Evolutionary conservation across 2,113 vertebrate species (phyloP), one percentile per base, ranked within the genome.

Genomic region (Equus przewalskii): DNA sequence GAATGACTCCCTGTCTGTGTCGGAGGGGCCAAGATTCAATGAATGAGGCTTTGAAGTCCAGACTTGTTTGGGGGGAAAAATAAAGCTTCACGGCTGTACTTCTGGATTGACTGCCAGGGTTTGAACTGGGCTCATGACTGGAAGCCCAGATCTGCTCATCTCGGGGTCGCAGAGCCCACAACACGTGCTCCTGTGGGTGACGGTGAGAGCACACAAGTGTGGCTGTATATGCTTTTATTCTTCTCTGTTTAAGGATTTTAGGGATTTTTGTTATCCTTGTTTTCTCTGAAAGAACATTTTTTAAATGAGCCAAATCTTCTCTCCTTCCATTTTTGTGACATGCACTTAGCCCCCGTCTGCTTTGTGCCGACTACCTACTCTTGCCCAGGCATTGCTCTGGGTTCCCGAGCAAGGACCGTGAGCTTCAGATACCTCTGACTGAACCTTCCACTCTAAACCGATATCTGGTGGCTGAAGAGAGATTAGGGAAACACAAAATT

Each of bases 281-380:
- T 81, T 62, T 87, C 58, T 76, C 4, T 62, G 44, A 3, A 26
- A 70, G 46, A n/a, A 24, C 0, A 4, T 24, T 79, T 87, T 93
- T 51, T 10, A 24, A 94, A 93, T 49, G 79, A 96, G 82, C 88
- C 91, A 78, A 62, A 73, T 51, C 56, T 60, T 60, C 54, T 92
- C 44, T 88, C 51, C 54, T 78, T 89, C 60, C 60, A 67, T 56
- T 33, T 91, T 54, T 13, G 11, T 22, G 79, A 83, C 21, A 5
- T 1, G 22, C 58, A 79, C 41, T 51, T 81, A 79, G 87, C 72
- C 5, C 0, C 21, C 46, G 92, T 33, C 41, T 60, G 24, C 88
- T 84, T 51, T 72, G 76, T 90, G 80, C 91, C 75, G 11, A 30
- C 73, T 33, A 5, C 54, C 78, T 28, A 21, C 22, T 22, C 49